Percentiles rank a stretch among this genome's conserved stretches.
Evolutionary conservation across 2,888 invertebrate species (phyloP).

Genomic region (Amorpha juglandis): DNA sequence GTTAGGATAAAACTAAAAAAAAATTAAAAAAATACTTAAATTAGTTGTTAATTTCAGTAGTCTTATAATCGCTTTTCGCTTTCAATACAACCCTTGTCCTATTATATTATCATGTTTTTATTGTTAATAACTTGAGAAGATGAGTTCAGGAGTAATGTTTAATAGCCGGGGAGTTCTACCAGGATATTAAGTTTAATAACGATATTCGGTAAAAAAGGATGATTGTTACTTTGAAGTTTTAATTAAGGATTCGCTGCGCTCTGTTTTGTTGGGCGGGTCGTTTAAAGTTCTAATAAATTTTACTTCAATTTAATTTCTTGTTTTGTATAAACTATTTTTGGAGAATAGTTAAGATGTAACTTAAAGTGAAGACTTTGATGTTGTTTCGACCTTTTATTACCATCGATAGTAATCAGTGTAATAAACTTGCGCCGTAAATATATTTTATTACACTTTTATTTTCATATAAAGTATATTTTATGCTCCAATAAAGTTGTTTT

Average conservation of each 20-base stretch:
- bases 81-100: neutral
- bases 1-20: too few relatives aligned
- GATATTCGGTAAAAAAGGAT: slow-evolving; percentile 53
- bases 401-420: slow-evolving; percentile 6
- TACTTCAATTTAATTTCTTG: slow-evolving; percentile 35
- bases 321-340: slow-evolving; percentile 25
- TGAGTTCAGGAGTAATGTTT: slow-evolving; percentile 57
- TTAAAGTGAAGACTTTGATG: slow-evolving; percentile 14
- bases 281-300: slow-evolving; percentile 49
- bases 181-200: slow-evolving; percentile 52
- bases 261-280: slow-evolving; percentile 45
- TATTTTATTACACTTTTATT: slow-evolving; percentile 13
- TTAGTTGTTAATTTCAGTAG: too few relatives aligned
- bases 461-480: neutral
- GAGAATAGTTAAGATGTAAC: neutral
- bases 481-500: slow-evolving; percentile 18
- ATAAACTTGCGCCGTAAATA: slow-evolving; percentile 1
- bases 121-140: slow-evolving; percentile 60
- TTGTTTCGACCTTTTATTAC: slow-evolving; percentile 3
- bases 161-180: slow-evolving; percentile 52
- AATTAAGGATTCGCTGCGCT: slow-evolving; percentile 73
- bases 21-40: too few relatives aligned
- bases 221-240: slow-evolving; percentile 60
- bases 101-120: slow-evolving; percentile 45
- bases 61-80: slow-evolving; percentile 17